A percentile compares a stretch with the other conserved stretches of the same genome.
Evolutionary conservation across 2,888 invertebrate species (phyloP).

Genomic region (Ethmia dodecea): DNA sequence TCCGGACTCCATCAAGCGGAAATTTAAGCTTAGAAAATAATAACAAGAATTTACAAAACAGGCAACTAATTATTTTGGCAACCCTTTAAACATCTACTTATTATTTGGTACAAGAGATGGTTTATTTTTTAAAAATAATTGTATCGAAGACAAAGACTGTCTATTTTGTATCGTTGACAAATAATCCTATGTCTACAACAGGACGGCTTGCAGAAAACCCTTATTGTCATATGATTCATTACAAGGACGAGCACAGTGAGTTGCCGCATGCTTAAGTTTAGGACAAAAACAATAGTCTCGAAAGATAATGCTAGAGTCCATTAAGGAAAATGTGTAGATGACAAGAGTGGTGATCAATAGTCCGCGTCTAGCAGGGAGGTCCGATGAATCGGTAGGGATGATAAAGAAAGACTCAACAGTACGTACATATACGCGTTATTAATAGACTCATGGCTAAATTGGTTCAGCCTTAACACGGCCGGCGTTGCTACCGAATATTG

Average conservation of each 20-base stretch:
- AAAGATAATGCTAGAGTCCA: conserved; percentile 52
- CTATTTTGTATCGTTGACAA: no score
- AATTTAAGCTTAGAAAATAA: no score
- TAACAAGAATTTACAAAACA: no score
- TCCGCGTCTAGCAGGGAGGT: conserved; percentile 36
- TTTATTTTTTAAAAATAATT: no score
- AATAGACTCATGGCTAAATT: conserved; percentile 54
- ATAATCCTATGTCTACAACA: no score
- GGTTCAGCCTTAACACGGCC: conserved; percentile 37
- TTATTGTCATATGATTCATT: conserved; percentile 11
- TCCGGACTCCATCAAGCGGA: conserved; percentile 31
- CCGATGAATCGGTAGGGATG: conserved; percentile 38
- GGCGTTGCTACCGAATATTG: conserved; percentile 42
- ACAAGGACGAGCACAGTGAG: conserved; percentile 5
- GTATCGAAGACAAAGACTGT: no score
- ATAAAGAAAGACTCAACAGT: conserved; percentile 37
- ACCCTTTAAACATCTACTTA: no score
- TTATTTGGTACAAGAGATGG: no score
- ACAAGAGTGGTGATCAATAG: conserved; percentile 66
- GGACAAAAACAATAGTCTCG: conserved; percentile 57
- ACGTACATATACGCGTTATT: conserved; percentile 41
- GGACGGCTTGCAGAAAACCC: conserved; percentile 2
- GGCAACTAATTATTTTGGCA: no score
- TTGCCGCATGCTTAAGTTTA: conserved; percentile 42
- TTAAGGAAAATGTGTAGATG: conserved; percentile 64